Base-by-base conservation (phyloP, 2,888 invertebrate species). In the Acholoe squamosa region DNA sequence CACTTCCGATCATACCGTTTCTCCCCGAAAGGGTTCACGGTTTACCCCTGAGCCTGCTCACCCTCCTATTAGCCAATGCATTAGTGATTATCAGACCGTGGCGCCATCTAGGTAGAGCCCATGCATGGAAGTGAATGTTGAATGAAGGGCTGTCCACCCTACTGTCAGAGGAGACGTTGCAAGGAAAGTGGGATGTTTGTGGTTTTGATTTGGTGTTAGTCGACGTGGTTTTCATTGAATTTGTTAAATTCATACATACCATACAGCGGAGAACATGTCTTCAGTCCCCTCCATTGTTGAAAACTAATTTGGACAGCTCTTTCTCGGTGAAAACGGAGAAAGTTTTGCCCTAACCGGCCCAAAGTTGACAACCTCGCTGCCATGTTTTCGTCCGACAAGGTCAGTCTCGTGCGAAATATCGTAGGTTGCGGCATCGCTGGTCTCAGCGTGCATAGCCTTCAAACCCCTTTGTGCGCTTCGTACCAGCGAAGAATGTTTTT, bases 341-440 rank as follows among this genome's bases (percentile, higher is more conserved):
- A 54, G 16, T 86, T 86, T 7, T 86, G 86, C n/a, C 86, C 56
- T 7, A 86, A 54, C 28, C 86, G 86, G n/a, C 86, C 54, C 19
- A 86, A 33, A n/a, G 14, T 54, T 25, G 86, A 52, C 28, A 52
- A 54, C 16, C 86, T 52, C 25, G 54, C 54, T 54, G 86, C 86
- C 86, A 86, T 86, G 54, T 86, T 86, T 80, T 80, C 3, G 33
- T 80, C 19, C 80, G 43, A 14, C 80, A 80, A 80, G 80, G 80
- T 80, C 80, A 80, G 80, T 80, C 80, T 80, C 80, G 80, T 19
- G 14, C 43, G n/a, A 80, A 16, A 33, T 80, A 5, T 34, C 80
- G 80, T 22, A 16, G 22, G 1, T 19, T 31, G 5, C 5, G 25
- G 76, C 5, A 61, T n/a, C 61, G 61, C 61, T 61, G 61, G 61